Evolutionary conservation across 2,888 invertebrate species (phyloP), one percentile per base, ranked within the genome.

Genomic region (Busseola fusca): DNA sequence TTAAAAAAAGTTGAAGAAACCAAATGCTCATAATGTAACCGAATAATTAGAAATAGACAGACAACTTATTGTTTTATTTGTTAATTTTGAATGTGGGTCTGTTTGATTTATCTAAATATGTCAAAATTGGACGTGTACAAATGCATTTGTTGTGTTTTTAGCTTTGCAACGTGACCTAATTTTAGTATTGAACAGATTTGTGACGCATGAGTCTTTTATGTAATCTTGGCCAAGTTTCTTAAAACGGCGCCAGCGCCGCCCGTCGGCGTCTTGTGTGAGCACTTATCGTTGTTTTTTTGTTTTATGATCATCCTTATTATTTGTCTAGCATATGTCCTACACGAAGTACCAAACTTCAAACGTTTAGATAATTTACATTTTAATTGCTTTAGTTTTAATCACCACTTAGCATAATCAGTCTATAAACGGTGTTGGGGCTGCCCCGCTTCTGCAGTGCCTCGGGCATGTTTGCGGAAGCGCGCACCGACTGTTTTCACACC

Each of bases 81-180:
- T 57, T 62, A 4, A 40, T 56, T 18, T 34, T 58, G 21, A 50
- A 64, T 1, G 18, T 18, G 9, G 18, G 34, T 66, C 21, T 21
- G 21, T 72, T 0, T 69, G 60, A 79, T 72, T 72, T 67, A 81
- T 81, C 16, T 62, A 30, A 40, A 10, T 7, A n/a, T 60, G 50
- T 45, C 48, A 25, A 59, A 21, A 34, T 60, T 52, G 21, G 69
- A 73, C 58, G 42, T 62, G 6, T 65, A 77, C 62, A 67, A 81
- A 80, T 81, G 69, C 64, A 62, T 52, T 66, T 27, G 25, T 69
- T 48, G 9, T 40, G 40, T 72, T 18, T 34, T 27, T 48, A 48
- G 48, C 30, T 63, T 45, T 48, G 18, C 54, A 58, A 69, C 12
- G 16, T 69, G 63, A 37, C 50, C 65, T 60, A 34, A 25, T 76